These are phyloP conservation scores for Lepidothrix coronata DNA, from an alignment of 2,113 vertebrate species.

Conservation along the genomic window DNA sequence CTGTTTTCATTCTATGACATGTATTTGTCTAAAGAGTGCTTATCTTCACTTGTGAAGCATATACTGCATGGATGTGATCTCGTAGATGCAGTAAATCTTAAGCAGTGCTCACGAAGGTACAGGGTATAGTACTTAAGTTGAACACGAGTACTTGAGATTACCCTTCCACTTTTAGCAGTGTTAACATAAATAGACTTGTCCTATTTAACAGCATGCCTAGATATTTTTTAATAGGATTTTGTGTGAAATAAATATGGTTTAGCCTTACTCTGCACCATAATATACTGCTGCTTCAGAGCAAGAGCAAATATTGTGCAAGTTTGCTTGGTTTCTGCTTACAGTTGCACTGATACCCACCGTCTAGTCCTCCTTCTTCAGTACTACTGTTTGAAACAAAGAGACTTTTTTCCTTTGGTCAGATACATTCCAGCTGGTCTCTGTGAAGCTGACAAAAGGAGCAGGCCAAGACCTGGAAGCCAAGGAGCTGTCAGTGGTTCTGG, in stretches of 20 bases:
- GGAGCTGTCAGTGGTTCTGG: constrained; percentile 79
- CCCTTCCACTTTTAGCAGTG: neutral
- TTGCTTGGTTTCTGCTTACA: neutral
- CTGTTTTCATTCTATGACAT: neutral
- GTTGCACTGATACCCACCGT: neutral
- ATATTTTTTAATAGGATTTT: neutral
- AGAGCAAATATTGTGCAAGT: neutral
- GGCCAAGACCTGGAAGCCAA: constrained; percentile 79
- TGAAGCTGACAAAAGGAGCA: constrained; percentile 79
- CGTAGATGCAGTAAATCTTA: neutral
- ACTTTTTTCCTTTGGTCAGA: constrained; percentile 72
- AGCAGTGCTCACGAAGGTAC: neutral
- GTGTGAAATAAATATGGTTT: neutral
- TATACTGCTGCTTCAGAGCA: neutral
- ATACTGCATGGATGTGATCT: neutral
- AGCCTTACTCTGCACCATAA: neutral
- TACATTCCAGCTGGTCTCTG: constrained; percentile 82
- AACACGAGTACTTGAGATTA: neutral
- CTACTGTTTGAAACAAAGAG: neutral
- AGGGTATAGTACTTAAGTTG: neutral
- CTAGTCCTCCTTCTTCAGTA: neutral
- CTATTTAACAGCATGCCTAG: neutral
- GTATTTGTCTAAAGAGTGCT: neutral
- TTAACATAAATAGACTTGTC: neutral
- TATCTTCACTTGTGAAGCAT: neutral